phyloP scores from a whole-genome alignment of 2,797 vertebrate species.

The Adelosebastes latens region DNA sequence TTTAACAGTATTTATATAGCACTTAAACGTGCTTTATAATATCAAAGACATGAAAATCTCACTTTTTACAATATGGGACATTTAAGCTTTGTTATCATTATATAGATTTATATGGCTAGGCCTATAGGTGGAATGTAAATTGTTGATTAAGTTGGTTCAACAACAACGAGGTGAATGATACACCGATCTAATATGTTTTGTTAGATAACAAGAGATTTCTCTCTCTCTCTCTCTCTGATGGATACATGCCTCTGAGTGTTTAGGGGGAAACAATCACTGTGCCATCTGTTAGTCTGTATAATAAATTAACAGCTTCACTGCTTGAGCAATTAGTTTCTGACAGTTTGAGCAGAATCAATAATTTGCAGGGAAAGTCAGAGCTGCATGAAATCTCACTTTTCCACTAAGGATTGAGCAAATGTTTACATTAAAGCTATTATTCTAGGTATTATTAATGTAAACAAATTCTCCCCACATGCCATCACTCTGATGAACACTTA shows the following conservation, averaged over 20 bases:
- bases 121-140: neutral
- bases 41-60: no score
- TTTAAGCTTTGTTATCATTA: neutral
- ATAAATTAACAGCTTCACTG: slow-evolving; percentile 60
- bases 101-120: neutral
- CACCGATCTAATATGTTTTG: neutral
- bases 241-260: slow-evolving; percentile 48
- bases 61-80: no score
- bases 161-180: neutral
- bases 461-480: neutral
- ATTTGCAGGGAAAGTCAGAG: slow-evolving; percentile 41
- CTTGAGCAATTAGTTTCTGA: slow-evolving; percentile 61
- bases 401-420: neutral
- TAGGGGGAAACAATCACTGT: slow-evolving; percentile 47
- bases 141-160: neutral
- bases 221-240: slow-evolving; percentile 31
- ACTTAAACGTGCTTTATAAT: no score
- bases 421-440: neutral
- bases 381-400: slow-evolving; percentile 50
- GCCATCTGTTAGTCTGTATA: slow-evolving; percentile 63
- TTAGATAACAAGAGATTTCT: neutral
- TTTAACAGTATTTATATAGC: no score
- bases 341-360: slow-evolving; percentile 65
- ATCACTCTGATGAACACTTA: neutral
- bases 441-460: slow-evolving; percentile 23